phyloP scores from a whole-genome alignment of 53 echinoderm and acorn worm species.

The Echinometra lucunter region DNA sequence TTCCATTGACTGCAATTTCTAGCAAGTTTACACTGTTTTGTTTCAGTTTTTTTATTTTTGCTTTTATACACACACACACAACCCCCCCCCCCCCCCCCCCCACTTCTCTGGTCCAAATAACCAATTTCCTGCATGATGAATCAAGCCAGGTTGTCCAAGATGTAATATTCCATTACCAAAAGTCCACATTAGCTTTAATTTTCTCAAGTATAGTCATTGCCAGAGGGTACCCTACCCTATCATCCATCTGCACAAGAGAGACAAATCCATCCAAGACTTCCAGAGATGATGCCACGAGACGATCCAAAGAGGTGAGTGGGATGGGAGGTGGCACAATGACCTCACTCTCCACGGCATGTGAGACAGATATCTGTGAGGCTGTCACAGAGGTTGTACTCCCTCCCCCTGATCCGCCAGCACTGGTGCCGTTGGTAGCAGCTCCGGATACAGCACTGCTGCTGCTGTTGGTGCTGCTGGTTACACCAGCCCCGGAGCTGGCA shows the following conservation, averaged over 20 bases:
- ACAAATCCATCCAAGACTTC: conserved; percentile 97
- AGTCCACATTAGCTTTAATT: background rate
- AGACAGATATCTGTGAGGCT: conserved; percentile 52
- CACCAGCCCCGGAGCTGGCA: conserved; percentile 71
- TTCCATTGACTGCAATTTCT: too few species aligned
- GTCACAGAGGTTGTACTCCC: conserved; percentile 56
- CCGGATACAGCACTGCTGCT: background rate
- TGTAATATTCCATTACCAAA: too few species aligned
- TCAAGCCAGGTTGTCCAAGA: too few species aligned
- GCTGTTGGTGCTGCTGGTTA: background rate
- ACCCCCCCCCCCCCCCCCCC: too few species aligned
- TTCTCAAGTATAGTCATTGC: background rate
- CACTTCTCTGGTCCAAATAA: too few species aligned
- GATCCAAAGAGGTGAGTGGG: conserved; percentile 87
- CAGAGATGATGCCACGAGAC: conserved; percentile 88
- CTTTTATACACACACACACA: too few species aligned
- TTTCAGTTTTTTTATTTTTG: too few species aligned
- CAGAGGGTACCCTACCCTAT: conserved; percentile 69
- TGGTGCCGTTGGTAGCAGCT: conserved; percentile 37
- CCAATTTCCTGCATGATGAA: too few species aligned
- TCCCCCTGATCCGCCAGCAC: conserved; percentile 50
- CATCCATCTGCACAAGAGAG: conserved; percentile 83
- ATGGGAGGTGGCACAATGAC: conserved; percentile 77
- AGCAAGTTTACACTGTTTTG: too few species aligned
- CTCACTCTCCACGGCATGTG: conserved; percentile 80